Percentiles rank a stretch among this genome's conserved stretches.
Evolutionary conservation across 1,140 invertebrate genomes (phyloP).

Genomic region (Drosophila elegans): DNA sequence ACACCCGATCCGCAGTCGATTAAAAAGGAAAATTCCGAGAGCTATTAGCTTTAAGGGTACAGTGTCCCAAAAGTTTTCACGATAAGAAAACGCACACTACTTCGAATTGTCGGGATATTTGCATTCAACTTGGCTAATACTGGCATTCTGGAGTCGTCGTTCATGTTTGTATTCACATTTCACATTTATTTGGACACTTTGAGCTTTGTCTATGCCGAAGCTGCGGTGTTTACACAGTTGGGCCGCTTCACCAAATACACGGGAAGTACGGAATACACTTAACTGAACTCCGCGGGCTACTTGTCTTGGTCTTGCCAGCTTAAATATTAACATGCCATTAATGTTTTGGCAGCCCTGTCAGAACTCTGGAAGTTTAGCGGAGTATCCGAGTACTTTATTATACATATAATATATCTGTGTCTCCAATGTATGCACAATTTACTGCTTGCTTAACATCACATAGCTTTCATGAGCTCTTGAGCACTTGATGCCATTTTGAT

Average conservation of each 20-base stretch:
- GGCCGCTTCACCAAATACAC: constrained; percentile 32
- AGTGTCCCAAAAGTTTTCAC: constrained; percentile 38
- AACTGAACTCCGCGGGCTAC: constrained; percentile 45
- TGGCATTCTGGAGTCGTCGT: constrained; percentile 8
- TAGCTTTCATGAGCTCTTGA: constrained; percentile 34
- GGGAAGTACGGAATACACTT: constrained; percentile 6
- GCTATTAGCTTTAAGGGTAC: constrained; percentile 11
- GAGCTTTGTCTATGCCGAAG: constrained; percentile 60
- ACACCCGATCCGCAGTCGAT: neutral
- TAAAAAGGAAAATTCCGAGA: constrained; percentile 1
- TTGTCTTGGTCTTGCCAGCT: constrained; percentile 64
- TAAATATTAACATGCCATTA: constrained; percentile 71
- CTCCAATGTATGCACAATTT: constrained; percentile 28
- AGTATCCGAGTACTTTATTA: constrained; percentile 3
- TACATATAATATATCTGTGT: constrained; percentile 30
- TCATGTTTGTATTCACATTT: constrained; percentile 43
- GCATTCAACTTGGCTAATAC: constrained; percentile 34
- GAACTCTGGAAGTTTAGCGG: constrained; percentile 1
- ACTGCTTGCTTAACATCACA: constrained; percentile 40
- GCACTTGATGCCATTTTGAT: constrained; percentile 45
- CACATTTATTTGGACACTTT: constrained; percentile 46
- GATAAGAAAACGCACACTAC: constrained; percentile 9
- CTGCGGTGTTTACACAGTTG: constrained; percentile 71
- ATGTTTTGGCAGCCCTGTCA: constrained; percentile 41
- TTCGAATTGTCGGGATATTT: constrained; percentile 25